Evolutionary conservation across 2,888 invertebrate genomes (phyloP).

Genomic region (Trissoscelio sp.): DNA sequence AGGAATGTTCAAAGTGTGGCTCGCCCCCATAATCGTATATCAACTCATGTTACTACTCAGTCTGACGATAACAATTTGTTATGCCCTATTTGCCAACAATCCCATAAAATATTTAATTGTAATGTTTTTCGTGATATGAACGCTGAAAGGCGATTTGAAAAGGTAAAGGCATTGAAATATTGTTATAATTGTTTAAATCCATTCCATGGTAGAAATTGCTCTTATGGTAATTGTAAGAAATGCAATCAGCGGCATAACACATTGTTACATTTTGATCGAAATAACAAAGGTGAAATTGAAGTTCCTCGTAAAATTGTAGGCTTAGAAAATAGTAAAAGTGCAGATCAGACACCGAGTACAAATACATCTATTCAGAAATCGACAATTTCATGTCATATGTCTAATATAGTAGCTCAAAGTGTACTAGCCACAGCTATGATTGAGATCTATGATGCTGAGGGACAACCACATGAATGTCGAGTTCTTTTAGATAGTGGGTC

Average conservation of each 20-base stretch:
- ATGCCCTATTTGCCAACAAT: slow-evolving; percentile 3
- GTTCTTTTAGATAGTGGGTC: background rate
- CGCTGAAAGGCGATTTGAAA: background rate
- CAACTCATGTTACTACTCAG: background rate
- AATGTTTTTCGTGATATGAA: slow-evolving; percentile 9
- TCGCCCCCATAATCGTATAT: slow-evolving; percentile 9
- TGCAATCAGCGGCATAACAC: slow-evolving; percentile 3
- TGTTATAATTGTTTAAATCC: slow-evolving; percentile 25
- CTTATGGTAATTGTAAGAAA: slow-evolving; percentile 18
- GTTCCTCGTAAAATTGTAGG: background rate
- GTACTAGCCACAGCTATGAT: background rate
- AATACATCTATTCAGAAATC: background rate
- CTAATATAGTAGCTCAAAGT: background rate
- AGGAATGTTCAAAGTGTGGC: background rate
- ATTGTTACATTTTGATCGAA: background rate
- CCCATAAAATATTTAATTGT: slow-evolving; percentile 13
- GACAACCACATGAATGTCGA: background rate
- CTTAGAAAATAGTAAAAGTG: background rate
- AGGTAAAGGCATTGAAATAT: background rate
- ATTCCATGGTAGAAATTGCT: slow-evolving; percentile 16
- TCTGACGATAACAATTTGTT: background rate
- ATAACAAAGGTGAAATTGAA: background rate
- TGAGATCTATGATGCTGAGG: background rate
- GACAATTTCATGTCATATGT: background rate
- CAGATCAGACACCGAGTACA: background rate